Base-by-base conservation (phyloP, 2,888 invertebrate genomes). In the Drosophila infuscata region DNA sequence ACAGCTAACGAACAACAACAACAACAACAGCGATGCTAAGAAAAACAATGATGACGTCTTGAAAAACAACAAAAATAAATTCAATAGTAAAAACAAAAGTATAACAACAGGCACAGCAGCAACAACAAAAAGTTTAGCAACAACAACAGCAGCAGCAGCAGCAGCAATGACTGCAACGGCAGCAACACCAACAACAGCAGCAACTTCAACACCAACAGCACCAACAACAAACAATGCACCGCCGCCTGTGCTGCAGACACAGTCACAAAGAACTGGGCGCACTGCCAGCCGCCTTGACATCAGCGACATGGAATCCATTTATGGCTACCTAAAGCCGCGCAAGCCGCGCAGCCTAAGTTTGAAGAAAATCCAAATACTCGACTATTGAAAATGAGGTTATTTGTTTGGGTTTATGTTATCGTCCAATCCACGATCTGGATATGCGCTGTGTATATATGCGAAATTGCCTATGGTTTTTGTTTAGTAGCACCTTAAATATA, bases 301-400 rank as follows among this genome's bases (percentile, higher is more conserved):
- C 76, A 92, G 91, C 87, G 92, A 93, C 85, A 91, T 93, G 92
- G 93, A 93, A 81, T 93, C 93, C 74, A 93, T 93, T 89, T 93
- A 93, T 85, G 93, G 93, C 68, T 93, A 93, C 84, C 85, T 93
- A 57, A 93, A 93, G 81, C 93, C 93, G 29, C 92, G 93, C 78
- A 93, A 93, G 76, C 91, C 92, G 72, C 92, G 93, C 74, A 92
- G 92, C 82, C 91, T 93, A 58, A 93, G 93, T 74, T 82, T 93
- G 71, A 93, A 93, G 86, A 91, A 92, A 87, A 91, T 93, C 68
- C 92, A 92, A 87, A 93, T 92, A 85, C 91, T 92, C 71, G 92
- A 92, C 84, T 92, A 93, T 85, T 92, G 70, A 89, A 76, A 78
- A 64, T 38, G 66, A 81, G 81, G 73, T 74, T 82, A 79, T 64